Percentiles rank a stretch among this genome's conserved stretches.
Conservation (phyloP, 2,888 invertebrate genomes). For the Melanostoma mellinum region DNA sequence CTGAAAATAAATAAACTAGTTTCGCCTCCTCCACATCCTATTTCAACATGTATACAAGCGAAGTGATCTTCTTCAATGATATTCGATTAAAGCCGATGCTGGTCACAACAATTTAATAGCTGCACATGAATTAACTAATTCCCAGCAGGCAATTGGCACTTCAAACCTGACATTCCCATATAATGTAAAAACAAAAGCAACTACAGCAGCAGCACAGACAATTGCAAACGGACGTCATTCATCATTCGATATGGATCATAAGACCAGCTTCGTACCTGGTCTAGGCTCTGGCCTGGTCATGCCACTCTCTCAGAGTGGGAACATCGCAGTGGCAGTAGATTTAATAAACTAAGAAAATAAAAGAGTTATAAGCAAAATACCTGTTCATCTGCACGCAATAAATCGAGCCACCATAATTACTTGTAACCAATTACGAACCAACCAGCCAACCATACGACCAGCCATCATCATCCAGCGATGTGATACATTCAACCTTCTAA, state of each 20-base stretch:
- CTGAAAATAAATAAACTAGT: constrained; percentile 18
- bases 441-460: constrained; percentile 33
- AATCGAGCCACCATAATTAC: constrained; percentile 68
- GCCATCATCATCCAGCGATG: constrained; percentile 33
- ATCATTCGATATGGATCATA: constrained; percentile 71
- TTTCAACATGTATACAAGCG: background rate
- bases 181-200: constrained; percentile 13
- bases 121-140: constrained; percentile 52
- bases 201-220: constrained; percentile 37
- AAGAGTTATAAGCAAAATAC: constrained; percentile 33
- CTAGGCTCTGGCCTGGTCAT: constrained; percentile 23
- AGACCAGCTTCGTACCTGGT: constrained; percentile 45
- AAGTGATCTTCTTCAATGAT: constrained; percentile 12
- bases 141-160: constrained; percentile 51
- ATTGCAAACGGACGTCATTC: constrained; percentile 68
- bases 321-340: constrained; percentile 13
- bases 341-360: constrained; percentile 1
- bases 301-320: constrained; percentile 16
- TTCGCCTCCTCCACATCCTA: background rate
- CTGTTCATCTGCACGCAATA: constrained; percentile 72
- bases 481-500: constrained; percentile 64
- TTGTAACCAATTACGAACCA: constrained; percentile 67
- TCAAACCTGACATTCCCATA: constrained; percentile 34
- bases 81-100: constrained; percentile 34
- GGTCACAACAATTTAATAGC: constrained; percentile 44